A percentile compares a stretch with the other conserved stretches of the same genome.
phyloP scores from a whole-genome alignment of 2,888 invertebrate species.

The Diplolepis rosae region DNA sequence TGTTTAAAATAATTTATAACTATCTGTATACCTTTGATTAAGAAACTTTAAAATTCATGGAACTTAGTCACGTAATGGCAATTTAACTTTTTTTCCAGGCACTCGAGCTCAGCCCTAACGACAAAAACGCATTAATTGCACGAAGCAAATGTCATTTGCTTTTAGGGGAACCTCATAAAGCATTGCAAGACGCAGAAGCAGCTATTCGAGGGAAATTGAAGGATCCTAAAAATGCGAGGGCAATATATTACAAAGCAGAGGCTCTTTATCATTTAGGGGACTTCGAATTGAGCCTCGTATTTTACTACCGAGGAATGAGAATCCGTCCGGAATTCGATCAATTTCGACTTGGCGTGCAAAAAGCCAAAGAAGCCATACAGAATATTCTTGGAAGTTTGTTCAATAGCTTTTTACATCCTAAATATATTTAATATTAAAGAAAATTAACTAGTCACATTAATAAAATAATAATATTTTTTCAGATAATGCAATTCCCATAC shows the following conservation, averaged over 20 bases:
- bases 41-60: background rate
- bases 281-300: constrained; percentile 94
- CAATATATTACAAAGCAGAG: constrained; percentile 93
- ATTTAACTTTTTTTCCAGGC: constrained; percentile 79
- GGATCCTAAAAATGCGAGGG: constrained; percentile 83
- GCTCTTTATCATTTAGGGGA: constrained; percentile 93
- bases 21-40: background rate
- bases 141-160: constrained; percentile 92
- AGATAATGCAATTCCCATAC: constrained; percentile 35
- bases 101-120: constrained; percentile 87
- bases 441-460: no score
- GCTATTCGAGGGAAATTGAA: constrained; percentile 79
- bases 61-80: background rate
- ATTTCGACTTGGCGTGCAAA: constrained; percentile 88
- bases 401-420: background rate
- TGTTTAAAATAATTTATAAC: background rate
- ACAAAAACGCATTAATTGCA: constrained; percentile 90
- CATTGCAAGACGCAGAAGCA: constrained; percentile 88
- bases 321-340: constrained; percentile 88
- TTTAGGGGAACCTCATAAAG: constrained; percentile 88
- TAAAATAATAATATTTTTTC: background rate
- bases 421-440: background rate
- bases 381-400: constrained; percentile 84
- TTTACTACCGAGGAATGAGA: constrained; percentile 90
- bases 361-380: constrained; percentile 94